phyloP scores from a whole-genome alignment of 2,888 invertebrate species.

The Nomada ferruginata region DNA sequence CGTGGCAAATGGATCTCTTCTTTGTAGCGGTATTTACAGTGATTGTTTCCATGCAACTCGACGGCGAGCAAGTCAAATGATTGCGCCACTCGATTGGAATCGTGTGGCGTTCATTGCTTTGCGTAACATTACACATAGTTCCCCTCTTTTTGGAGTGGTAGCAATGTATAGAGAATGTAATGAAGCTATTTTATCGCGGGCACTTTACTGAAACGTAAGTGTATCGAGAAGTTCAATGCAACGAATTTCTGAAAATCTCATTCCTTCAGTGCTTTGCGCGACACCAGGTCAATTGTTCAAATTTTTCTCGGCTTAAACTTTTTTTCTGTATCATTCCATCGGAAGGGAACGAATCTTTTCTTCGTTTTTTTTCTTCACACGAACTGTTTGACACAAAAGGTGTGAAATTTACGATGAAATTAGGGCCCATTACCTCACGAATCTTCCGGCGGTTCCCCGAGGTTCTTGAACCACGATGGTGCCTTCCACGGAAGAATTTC shows the following conservation, averaged over 20 bases:
- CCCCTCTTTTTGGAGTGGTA: background rate
- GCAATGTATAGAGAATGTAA: too few species aligned
- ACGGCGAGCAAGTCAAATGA: background rate
- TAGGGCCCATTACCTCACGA: slow-evolving; percentile 42
- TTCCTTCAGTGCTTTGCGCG: background rate
- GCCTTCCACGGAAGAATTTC: slow-evolving; percentile 40
- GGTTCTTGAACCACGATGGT: slow-evolving; percentile 40
- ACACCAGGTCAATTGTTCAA: background rate
- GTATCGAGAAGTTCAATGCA: too few species aligned
- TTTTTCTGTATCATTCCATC: background rate
- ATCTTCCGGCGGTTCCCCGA: slow-evolving; percentile 5
- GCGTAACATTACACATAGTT: background rate
- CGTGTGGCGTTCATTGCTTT: background rate
- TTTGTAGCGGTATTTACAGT: slow-evolving; percentile 7
- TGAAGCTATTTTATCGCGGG: too few species aligned
- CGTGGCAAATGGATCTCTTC: slow-evolving; percentile 34
- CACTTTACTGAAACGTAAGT: background rate
- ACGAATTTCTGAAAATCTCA: too few species aligned
- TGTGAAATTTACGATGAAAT: slow-evolving; percentile 43
- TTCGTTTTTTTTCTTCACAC: background rate
- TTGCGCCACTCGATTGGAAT: background rate
- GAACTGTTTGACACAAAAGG: slow-evolving; percentile 19
- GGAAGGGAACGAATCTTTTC: background rate
- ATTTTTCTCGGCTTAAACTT: background rate
- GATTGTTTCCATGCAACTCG: slow-evolving; percentile 20